phyloP scores from a whole-genome alignment of 2,888 invertebrate species.

The Teleogryllus oceanicus region DNA sequence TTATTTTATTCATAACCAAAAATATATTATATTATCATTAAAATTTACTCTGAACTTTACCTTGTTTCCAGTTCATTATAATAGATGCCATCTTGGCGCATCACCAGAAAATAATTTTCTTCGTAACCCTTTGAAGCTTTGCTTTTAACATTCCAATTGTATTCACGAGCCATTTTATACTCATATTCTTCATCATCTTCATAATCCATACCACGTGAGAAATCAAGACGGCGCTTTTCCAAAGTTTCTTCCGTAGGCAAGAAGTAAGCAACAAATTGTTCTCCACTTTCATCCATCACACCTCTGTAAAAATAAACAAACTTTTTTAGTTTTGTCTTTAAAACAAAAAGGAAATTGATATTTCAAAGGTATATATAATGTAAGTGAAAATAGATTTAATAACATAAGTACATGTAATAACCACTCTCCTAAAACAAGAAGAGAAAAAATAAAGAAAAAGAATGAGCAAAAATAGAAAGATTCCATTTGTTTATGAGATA shows the following conservation, averaged over 20 bases:
- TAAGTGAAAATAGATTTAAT: too few species aligned
- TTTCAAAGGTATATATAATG: neutral
- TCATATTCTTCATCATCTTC: constrained; percentile 91
- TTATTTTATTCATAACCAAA: too few species aligned
- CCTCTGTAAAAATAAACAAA: constrained; percentile 61
- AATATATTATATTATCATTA: too few species aligned
- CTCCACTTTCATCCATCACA: constrained; percentile 98
- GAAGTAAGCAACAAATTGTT: constrained; percentile 99
- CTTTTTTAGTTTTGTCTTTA: neutral
- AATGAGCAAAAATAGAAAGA: neutral
- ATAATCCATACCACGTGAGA: constrained; percentile 70
- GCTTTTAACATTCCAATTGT: constrained; percentile 99
- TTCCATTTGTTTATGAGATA: neutral
- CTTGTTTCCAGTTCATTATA: constrained; percentile 92
- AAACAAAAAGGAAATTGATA: neutral
- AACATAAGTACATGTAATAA: too few species aligned
- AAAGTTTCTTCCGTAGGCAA: constrained; percentile 91
- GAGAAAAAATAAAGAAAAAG: neutral
- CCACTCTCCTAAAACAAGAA: too few species aligned
- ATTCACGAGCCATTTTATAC: constrained; percentile 95
- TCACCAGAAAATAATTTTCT: constrained; percentile 95
- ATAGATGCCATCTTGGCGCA: constrained; percentile 84
- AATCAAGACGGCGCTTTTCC: constrained; percentile 80
- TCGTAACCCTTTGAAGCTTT: constrained; percentile 93
- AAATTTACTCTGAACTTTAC: neutral